Conservation (phyloP, 2,797 vertebrate species). For the Agapornis canus region DNA sequence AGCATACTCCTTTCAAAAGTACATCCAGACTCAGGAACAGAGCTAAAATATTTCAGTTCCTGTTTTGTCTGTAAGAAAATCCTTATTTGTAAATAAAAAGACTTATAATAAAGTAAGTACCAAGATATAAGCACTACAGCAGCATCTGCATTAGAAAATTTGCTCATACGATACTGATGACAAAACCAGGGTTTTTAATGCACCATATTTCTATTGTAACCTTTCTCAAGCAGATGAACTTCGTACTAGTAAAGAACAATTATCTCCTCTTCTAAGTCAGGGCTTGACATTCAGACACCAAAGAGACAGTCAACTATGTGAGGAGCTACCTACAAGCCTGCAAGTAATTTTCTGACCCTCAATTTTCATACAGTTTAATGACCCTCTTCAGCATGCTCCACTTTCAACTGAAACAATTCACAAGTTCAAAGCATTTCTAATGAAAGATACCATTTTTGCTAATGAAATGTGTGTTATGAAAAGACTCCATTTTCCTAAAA, state of each 20-base stretch:
- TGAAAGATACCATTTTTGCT: neutral
- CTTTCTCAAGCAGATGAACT: neutral
- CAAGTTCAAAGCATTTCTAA: neutral
- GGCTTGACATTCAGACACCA: neutral
- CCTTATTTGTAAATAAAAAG: neutral
- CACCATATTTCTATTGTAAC: neutral
- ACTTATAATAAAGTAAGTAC: neutral
- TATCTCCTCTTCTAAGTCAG: neutral
- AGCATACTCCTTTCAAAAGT: neutral
- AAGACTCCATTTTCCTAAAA: neutral
- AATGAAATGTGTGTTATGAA: rapidly evolving
- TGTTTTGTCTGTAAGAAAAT: neutral
- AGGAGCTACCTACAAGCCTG: neutral
- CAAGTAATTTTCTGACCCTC: neutral
- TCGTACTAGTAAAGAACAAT: neutral
- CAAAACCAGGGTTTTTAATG: neutral
- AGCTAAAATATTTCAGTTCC: neutral
- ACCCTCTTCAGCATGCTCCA: neutral
- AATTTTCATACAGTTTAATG: neutral
- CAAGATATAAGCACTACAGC: neutral
- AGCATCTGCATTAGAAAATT: neutral
- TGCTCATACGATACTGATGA: neutral
- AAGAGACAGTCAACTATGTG: neutral
- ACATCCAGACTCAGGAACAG: neutral
- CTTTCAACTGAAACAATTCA: neutral